Evolutionary conservation across 2,113 vertebrate species (phyloP), one percentile per base, ranked within the genome.

Genomic region (Marmota flaviventris): DNA sequence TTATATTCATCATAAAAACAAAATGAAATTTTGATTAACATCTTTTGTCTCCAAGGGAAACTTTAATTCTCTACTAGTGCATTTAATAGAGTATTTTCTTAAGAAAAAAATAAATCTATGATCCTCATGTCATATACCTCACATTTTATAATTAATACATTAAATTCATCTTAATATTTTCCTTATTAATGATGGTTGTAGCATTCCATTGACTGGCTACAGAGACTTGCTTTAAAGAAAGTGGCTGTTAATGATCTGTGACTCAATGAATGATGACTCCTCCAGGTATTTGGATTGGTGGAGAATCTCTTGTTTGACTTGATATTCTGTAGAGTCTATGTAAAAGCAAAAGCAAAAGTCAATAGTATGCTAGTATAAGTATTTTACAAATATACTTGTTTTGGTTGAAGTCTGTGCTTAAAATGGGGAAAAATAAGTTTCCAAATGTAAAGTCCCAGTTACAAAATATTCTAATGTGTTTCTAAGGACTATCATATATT

Each of bases 281-380:
- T 98, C 97, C 98, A 89, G 98, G 99, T 96, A 98, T 97, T 86
- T 98, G 98, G 65, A 96, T 95, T 91, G 97, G 97, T n/a, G 97
- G 98, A 72, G 97, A 93, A 93, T 97, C 98, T 98, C 98, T 98
- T 98, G 85, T 97, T 98, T 98, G 98, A 63, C 97, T 97, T 96
- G 94, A 97, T 98, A 97, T 98, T 98, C 96, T 99, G 97, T 98
- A 98, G 83, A 97, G 97, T 98, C 99, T 99, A 95, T 91, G 95
- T 98, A 97, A 97, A 98, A 98, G 96, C 85, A 98, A 96, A 97
- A 94, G 45, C 82, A 67, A 81, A 93, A 63, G 70, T 97, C 73
- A 96, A 76, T 17, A 89, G 27, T 69, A 69, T 61, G 12, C 14
- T 37, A 94, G 53, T 84, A 63, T 65, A 83, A 93, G 29, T 8